Evolutionary conservation across 2,797 vertebrate genomes (phyloP), one percentile per base, ranked within the genome.

Genomic region (Coregonus suidteri): DNA sequence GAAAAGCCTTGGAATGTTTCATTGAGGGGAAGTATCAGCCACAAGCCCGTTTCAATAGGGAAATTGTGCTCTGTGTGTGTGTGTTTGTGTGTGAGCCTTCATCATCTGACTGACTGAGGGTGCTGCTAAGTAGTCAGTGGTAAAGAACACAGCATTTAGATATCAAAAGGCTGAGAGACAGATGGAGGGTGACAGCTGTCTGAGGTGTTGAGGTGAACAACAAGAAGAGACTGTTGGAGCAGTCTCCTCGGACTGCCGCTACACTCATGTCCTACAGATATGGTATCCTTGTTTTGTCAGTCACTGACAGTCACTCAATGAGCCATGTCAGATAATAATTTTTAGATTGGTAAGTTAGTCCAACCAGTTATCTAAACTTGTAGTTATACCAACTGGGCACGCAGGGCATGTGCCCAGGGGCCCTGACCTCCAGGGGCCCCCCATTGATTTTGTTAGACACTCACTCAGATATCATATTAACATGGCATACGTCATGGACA

Each of bases 1-100:
- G 83, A 90, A 90, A 88, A 66, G 81, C 75, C 86, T 83, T 71
- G 84, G 91, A 92, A 84, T 51, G 89, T 90, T 91, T 91, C 83
- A 77, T n/a, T 75, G 81, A 85, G 79, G 85, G 37, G 83, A 89
- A 89, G 88, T 90, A 89, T 89, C 86, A 47, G 41, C 3, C 9
- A 47, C 41, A 31, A 37, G 69, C 16, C 3, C 20, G 1, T 65
- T 68, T 73, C 82, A 91, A 93, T 88, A 79, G 80, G 78, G 81
- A 83, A 86, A 90, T 91, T 93, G 91, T 92, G 86, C 77, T 47
- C 84, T 84, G 78, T 65, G 77, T 83, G 84, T 84, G 90, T 88
- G 84, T 86, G 87, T 25, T 25, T 82, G 84, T 74, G 75, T 77
- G 79, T 51, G 70, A 70, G 78, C 78, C 77, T 79, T 51, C n/a